Evolutionary conservation across 2,888 invertebrate genomes (phyloP).

Genomic region (Stratiomys singularior): DNA sequence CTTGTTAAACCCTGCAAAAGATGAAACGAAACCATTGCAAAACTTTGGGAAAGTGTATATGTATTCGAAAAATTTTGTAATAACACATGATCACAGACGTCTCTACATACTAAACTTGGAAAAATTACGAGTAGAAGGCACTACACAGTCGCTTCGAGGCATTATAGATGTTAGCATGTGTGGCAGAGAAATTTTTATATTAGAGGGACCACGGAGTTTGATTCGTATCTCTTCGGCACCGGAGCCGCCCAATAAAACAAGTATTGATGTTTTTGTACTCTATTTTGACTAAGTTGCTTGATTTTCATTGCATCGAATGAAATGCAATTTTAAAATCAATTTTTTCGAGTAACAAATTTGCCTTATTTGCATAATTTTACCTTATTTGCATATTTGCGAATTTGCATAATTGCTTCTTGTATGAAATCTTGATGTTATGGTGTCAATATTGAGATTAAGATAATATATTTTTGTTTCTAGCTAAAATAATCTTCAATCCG

Average conservation of each 20-base stretch:
- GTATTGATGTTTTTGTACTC: constrained; percentile 55
- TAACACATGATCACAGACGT: constrained; percentile 77
- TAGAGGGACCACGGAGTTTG: constrained; percentile 82
- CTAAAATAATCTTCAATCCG: constrained; percentile 63
- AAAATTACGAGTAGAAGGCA: constrained; percentile 73
- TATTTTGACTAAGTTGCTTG: too few species aligned
- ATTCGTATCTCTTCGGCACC: constrained; percentile 81
- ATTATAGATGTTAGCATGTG: constrained; percentile 61
- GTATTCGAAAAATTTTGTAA: constrained; percentile 77
- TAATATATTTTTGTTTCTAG: constrained; percentile 43
- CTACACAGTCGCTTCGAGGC: constrained; percentile 72
- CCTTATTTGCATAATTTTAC: too few species aligned
- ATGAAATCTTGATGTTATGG: too few species aligned
- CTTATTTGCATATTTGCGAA: too few species aligned
- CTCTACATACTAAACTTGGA: constrained; percentile 82
- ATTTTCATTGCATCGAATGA: too few species aligned
- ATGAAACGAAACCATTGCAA: constrained; percentile 54
- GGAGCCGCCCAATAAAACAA: constrained; percentile 69
- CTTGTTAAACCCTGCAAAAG: constrained; percentile 73
- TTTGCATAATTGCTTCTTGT: too few species aligned
- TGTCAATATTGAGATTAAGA: too few species aligned
- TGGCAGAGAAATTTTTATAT: constrained; percentile 78
- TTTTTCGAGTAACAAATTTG: too few species aligned
- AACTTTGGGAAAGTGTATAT: constrained; percentile 73
- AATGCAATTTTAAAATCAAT: too few species aligned